Percentiles rank a stretch among this genome's conserved stretches.
These are phyloP conservation scores for Labia minor DNA, from an alignment of 2,888 invertebrate genomes.

Conservation along the genomic window DNA sequence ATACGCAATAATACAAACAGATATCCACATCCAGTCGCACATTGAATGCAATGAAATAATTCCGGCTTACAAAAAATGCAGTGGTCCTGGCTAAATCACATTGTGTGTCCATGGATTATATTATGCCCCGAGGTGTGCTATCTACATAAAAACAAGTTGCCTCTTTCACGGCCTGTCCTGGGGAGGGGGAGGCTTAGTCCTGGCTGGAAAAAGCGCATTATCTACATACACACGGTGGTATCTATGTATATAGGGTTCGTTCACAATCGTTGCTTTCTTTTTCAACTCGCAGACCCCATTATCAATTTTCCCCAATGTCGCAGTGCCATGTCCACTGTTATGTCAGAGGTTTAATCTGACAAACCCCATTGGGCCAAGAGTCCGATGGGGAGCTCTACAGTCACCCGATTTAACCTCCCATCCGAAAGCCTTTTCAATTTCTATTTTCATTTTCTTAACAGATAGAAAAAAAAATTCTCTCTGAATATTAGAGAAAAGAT, in stretches of 20 bases:
- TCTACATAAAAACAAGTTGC: slow-evolving; percentile 13
- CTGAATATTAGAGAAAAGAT: background rate
- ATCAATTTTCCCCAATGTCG: slow-evolving; percentile 13
- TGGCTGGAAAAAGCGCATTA: slow-evolving; percentile 13
- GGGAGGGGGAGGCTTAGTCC: background rate
- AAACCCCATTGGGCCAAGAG: slow-evolving; percentile 8
- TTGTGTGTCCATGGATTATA: slow-evolving; percentile 2
- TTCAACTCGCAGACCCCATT: slow-evolving; percentile 1
- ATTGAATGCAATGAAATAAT: slow-evolving; percentile 5
- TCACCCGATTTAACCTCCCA: background rate
- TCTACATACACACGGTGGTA: background rate
- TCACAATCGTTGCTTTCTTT: slow-evolving; percentile 13
- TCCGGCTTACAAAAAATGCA: slow-evolving; percentile 7
- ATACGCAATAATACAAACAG: slow-evolving; percentile 4
- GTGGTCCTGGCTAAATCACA: slow-evolving; percentile 3
- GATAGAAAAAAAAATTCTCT: background rate
- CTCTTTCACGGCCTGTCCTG: background rate
- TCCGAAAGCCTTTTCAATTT: background rate
- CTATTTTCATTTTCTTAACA: slow-evolving; percentile 1
- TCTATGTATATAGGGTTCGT: background rate
- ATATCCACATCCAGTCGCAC: background rate
- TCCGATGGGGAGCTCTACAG: background rate
- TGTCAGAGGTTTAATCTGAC: slow-evolving; percentile 13
- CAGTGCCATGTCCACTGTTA: slow-evolving; percentile 8
- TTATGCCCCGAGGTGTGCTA: slow-evolving; percentile 4